Evolutionary conservation across 1,140 invertebrate species (phyloP), one percentile per base, ranked within the genome.

Genomic region (Nomia melanderi): DNA sequence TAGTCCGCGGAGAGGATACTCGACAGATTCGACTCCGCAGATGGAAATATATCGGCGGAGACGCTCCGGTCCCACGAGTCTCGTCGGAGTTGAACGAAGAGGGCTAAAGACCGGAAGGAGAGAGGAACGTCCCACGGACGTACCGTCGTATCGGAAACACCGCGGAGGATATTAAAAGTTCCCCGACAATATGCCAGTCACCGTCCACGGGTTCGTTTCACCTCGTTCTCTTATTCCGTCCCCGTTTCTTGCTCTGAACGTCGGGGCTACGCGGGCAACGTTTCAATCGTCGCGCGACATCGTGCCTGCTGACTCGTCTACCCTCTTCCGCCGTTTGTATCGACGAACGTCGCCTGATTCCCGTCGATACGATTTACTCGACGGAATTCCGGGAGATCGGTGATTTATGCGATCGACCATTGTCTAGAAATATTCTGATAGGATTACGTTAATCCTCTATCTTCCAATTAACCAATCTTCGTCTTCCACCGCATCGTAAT

Each of bases 161-260:
- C 64, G 67, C 70, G 76, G 78, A 86, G 80, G 84, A 89, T 88
- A 90, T 90, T 90, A 89, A 88, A 89, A 90, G 82, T 89, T 88
- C 78, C 74, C 29, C 82, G 86, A 88, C 84, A 85, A 85, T 83
- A 74, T 86, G 87, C 85, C 88, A 87, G 83, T 88, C 86, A 88
- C 73, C 56, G 23, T 62, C 44, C 50, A 50, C 59, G 53, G 33
- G 44, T 29, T 27, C 76, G 47, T 81, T 53, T 57, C 63, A 53
- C 41, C 44, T 53, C 59, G 17, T 36, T 54, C 53, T 66, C 41
- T 47, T 54, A 63, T 41, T 36, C 63, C 25, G 41, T 33, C 64
- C 44, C 23, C 56, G n/a, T 62, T 73, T 63, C 60, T 56, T 57
- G 12, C 50, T 47, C 44, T 6, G 25, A 23, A 56, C 67, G 74